Conservation (phyloP, 2,797 vertebrate species). For the Rhabdophis nuchalis region DNA sequence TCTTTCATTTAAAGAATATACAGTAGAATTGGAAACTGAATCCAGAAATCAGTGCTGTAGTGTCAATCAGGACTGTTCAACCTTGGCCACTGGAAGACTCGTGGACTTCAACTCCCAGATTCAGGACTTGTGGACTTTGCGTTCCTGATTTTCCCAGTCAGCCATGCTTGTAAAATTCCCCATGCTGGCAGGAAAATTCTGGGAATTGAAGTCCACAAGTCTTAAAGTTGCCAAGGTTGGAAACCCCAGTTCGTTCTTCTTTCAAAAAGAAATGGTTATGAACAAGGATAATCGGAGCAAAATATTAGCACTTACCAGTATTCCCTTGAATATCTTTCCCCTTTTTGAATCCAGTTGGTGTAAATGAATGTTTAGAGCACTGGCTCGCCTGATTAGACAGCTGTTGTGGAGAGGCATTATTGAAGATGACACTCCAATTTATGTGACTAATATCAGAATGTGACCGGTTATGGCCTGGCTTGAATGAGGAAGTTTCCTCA, state of each 20-base stretch:
- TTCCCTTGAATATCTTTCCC: slow-evolving; percentile 72
- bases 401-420: slow-evolving; percentile 57
- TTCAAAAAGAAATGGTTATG: slow-evolving; percentile 11
- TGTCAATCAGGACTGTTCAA: neutral
- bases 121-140: neutral
- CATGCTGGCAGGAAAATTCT: neutral
- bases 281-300: slow-evolving; percentile 20
- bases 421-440: slow-evolving; percentile 68
- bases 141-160: neutral
- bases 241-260: neutral
- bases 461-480: slow-evolving; percentile 88
- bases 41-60: neutral
- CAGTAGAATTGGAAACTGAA: neutral
- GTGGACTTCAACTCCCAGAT: neutral
- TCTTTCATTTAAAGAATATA: neutral
- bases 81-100: too few species aligned
- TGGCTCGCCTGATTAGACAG: slow-evolving; percentile 55
- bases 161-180: neutral
- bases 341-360: slow-evolving; percentile 52
- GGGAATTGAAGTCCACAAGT: neutral
- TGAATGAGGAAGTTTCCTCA: slow-evolving; percentile 81
- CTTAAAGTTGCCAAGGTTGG: neutral
- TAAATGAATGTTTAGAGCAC: slow-evolving; percentile 58
- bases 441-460: slow-evolving; percentile 80
- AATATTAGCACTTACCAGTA: slow-evolving; percentile 66